Evolutionary conservation across 1,140 invertebrate genomes (phyloP).

Genomic region (Leptopilina boulardi): DNA sequence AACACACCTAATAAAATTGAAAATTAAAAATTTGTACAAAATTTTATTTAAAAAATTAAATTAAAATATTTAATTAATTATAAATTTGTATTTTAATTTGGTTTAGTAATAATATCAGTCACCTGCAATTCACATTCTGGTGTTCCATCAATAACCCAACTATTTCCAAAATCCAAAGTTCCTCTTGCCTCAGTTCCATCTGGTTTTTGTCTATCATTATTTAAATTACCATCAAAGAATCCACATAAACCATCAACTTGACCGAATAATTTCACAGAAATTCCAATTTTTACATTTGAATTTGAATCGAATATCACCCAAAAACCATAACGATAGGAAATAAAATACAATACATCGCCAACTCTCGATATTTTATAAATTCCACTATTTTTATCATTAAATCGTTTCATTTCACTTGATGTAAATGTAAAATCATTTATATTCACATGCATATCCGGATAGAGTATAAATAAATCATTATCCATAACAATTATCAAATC

Average conservation of each 20-base stretch:
- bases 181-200: slow-evolving; percentile 79
- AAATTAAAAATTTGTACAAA: background rate
- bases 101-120: background rate
- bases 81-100: background rate
- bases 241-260: slow-evolving; percentile 88
- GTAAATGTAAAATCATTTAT: slow-evolving; percentile 82
- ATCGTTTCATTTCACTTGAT: slow-evolving; percentile 81
- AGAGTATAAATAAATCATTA: slow-evolving; percentile 77
- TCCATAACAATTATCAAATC: slow-evolving; percentile 79
- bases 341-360: slow-evolving; percentile 82
- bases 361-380: slow-evolving; percentile 81
- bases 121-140: slow-evolving; percentile 76
- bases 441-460: slow-evolving; percentile 81
- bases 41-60: background rate
- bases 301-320: slow-evolving; percentile 83
- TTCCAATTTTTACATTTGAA: slow-evolving; percentile 84
- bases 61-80: no score
- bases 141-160: slow-evolving; percentile 80
- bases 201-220: slow-evolving; percentile 84
- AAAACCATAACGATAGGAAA: slow-evolving; percentile 83
- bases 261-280: slow-evolving; percentile 78
- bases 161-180: slow-evolving; percentile 84
- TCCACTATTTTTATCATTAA: slow-evolving; percentile 79
- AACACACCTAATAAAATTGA: slow-evolving; percentile 73
- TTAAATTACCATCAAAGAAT: slow-evolving; percentile 80